These are phyloP conservation scores for Urocolius indicus DNA, from an alignment of 2,113 vertebrate species.

Conservation along the genomic window DNA sequence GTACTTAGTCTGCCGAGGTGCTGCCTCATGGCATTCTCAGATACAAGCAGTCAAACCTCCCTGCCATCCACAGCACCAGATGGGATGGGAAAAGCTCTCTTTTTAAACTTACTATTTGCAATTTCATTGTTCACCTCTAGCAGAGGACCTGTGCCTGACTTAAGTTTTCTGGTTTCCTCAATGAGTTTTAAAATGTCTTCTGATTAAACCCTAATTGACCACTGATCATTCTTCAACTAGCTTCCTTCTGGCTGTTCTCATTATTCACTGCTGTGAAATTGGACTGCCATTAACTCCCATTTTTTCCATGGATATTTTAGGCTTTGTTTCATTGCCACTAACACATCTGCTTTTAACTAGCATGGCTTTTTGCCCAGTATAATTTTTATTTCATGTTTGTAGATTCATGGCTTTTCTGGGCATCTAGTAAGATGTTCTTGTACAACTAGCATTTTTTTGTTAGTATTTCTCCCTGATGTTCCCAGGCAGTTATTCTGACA, in stretches of 20 bases:
- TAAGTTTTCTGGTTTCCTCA: neutral
- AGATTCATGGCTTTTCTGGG: neutral
- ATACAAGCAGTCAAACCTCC: neutral
- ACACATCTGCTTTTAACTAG: constrained; percentile 44
- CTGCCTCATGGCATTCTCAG: neutral
- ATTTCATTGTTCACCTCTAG: neutral
- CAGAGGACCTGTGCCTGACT: neutral
- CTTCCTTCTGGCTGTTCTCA: neutral
- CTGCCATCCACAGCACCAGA: neutral
- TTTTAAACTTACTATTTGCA: neutral
- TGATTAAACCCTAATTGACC: neutral
- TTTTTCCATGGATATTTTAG: neutral
- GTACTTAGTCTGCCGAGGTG: neutral
- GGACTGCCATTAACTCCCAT: neutral
- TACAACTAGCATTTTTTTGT: neutral
- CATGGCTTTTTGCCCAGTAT: neutral
- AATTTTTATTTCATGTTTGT: neutral
- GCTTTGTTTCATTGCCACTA: constrained; percentile 8
- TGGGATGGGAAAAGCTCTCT: neutral
- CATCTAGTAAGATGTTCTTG: neutral
- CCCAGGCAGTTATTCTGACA: constrained; percentile 1
- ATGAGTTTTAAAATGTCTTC: neutral
- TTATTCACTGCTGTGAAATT: neutral
- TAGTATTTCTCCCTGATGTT: neutral
- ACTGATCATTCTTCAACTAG: neutral